A percentile compares a stretch with the other conserved stretches of the same genome.
These are phyloP conservation scores for Lasioglossum albipes DNA, from an alignment of 1,140 invertebrate genomes.

Conservation along the genomic window DNA sequence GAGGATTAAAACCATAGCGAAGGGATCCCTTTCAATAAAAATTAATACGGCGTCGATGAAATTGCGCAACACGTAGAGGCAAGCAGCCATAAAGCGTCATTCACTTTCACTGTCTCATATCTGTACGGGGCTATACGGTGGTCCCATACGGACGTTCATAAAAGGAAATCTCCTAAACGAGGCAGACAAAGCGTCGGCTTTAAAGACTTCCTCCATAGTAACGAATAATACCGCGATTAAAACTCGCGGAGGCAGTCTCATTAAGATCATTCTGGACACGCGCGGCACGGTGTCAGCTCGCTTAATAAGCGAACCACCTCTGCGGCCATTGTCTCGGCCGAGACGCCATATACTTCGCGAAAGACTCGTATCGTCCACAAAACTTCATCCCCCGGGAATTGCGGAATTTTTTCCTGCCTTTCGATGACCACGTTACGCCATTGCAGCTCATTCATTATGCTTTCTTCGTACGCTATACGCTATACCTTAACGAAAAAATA, in stretches of 20 bases:
- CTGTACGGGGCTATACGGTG: neutral
- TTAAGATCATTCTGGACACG: conserved; percentile 8
- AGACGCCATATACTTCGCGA: neutral
- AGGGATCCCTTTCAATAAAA: too few relatives aligned
- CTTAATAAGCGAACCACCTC: conserved; percentile 16
- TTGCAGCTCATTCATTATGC: too few relatives aligned
- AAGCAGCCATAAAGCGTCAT: neutral
- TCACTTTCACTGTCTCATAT: neutral
- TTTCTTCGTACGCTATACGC: too few relatives aligned
- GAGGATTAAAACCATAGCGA: too few relatives aligned
- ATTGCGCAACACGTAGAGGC: neutral
- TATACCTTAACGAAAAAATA: too few relatives aligned
- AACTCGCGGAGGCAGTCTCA: neutral
- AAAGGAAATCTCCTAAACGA: neutral
- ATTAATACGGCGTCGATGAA: too few relatives aligned
- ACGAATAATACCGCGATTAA: conserved; percentile 21
- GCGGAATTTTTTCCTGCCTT: neutral
- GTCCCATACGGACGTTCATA: neutral
- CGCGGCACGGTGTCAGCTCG: neutral
- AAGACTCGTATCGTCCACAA: neutral
- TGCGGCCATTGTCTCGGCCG: neutral
- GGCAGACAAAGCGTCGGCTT: conserved; percentile 1
- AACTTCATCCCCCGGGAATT: neutral
- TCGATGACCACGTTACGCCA: too few relatives aligned
- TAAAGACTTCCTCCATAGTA: neutral